Percentiles rank a stretch among this genome's conserved stretches.
phyloP scores from a whole-genome alignment of 2,888 invertebrate species.

The Mythimna pallens region DNA sequence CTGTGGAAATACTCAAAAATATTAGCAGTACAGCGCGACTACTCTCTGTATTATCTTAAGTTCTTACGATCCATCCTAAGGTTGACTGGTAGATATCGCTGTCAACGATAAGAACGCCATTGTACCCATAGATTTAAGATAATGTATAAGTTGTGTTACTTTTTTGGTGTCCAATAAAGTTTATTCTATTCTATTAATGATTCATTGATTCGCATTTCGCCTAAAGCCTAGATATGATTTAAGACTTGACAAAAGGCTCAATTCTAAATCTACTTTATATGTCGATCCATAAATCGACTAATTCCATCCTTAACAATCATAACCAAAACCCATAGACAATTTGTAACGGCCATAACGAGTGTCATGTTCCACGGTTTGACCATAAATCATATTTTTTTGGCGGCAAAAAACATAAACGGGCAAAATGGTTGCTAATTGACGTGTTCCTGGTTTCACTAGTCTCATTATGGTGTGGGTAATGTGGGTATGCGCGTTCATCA shows the following conservation, averaged over 20 bases:
- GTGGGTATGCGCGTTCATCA: slow-evolving; percentile 64
- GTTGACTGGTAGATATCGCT: no score
- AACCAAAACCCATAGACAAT: slow-evolving; percentile 80
- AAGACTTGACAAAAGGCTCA: not conserved
- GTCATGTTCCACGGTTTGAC: slow-evolving; percentile 80
- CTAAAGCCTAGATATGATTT: no score
- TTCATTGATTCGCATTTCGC: not conserved
- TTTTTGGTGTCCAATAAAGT: no score
- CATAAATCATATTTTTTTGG: slow-evolving; percentile 88
- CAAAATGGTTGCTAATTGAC: slow-evolving; percentile 90
- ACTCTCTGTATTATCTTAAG: no score
- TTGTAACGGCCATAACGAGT: slow-evolving; percentile 86
- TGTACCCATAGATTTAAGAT: no score
- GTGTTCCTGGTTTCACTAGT: slow-evolving; percentile 83
- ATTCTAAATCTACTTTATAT: slow-evolving; percentile 7
- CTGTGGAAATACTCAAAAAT: not conserved
- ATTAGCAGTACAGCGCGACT: not conserved
- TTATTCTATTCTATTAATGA: no score
- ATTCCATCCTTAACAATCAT: slow-evolving; percentile 72
- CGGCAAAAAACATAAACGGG: slow-evolving; percentile 77
- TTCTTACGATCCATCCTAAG: no score
- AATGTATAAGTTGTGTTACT: no score
- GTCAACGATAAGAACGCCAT: no score
- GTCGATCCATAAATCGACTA: slow-evolving; percentile 48
- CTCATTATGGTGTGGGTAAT: slow-evolving; percentile 65